Evolutionary conservation across 1,140 invertebrate species (phyloP).

Genomic region (Drosophila tani): DNA sequence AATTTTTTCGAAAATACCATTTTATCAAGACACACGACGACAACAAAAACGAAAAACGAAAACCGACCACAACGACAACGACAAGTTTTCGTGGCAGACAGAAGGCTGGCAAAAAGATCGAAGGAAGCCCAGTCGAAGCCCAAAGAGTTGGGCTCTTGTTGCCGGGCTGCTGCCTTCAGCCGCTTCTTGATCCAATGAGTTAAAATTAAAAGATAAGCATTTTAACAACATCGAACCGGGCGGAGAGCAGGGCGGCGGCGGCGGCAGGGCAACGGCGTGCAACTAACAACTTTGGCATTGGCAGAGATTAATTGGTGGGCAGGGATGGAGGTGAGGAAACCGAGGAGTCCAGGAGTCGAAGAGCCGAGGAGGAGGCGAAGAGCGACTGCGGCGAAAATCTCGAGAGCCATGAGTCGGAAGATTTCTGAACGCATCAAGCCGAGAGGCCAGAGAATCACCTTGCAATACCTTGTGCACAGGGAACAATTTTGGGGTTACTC

Average conservation of each 20-base stretch:
- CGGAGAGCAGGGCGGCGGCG: slow-evolving; percentile 30
- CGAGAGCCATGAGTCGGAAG: slow-evolving; percentile 77
- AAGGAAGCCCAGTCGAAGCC: slow-evolving; percentile 37
- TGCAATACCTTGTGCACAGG: slow-evolving; percentile 53
- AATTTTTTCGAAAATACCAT: slow-evolving; percentile 80
- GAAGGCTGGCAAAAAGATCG: slow-evolving; percentile 39
- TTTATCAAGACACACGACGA: slow-evolving; percentile 83
- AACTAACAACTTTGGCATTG: slow-evolving; percentile 84
- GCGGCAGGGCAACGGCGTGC: slow-evolving; percentile 53
- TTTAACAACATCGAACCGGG: slow-evolving; percentile 73
- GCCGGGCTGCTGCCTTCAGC: slow-evolving; percentile 57
- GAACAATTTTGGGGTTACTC: not conserved
- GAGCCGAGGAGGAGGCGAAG: too few species aligned
- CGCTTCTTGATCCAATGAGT: slow-evolving; percentile 81
- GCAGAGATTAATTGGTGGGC: slow-evolving; percentile 84
- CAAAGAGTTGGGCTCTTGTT: slow-evolving; percentile 53
- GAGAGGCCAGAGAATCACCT: slow-evolving; percentile 68
- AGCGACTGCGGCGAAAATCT: slow-evolving; percentile 50
- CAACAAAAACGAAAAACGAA: slow-evolving; percentile 24
- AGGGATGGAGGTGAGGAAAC: slow-evolving; percentile 75
- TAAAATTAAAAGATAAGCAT: slow-evolving; percentile 85
- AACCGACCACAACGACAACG: slow-evolving; percentile 37
- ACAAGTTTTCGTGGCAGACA: slow-evolving; percentile 71
- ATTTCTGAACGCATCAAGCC: slow-evolving; percentile 77
- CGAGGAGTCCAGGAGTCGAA: not conserved